Evolutionary conservation across 2,113 vertebrate species (phyloP).

Genomic region (Percina caprodes): DNA sequence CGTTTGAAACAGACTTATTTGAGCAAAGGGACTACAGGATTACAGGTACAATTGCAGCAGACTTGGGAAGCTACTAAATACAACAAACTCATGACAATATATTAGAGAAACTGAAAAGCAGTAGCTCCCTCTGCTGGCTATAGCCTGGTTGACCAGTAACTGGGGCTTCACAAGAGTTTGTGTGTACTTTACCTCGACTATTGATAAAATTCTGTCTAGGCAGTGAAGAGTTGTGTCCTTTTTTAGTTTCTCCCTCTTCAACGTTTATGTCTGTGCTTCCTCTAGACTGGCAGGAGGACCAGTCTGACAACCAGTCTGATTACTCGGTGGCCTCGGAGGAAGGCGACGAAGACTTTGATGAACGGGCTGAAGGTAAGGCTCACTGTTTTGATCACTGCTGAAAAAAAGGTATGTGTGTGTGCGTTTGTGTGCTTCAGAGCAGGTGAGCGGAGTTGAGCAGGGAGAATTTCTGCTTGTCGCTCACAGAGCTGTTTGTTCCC

Average conservation of each 20-base stretch:
- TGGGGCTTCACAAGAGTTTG: background rate
- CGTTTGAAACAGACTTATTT: background rate
- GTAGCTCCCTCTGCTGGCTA: constrained; percentile 29
- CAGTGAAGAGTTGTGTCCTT: background rate
- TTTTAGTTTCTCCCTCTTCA: background rate
- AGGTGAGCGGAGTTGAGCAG: too few species aligned
- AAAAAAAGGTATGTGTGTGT: background rate
- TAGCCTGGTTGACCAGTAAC: background rate
- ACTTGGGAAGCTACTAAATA: background rate
- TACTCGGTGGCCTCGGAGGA: constrained; percentile 98
- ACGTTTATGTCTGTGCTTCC: constrained; percentile 29
- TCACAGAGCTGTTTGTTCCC: too few species aligned
- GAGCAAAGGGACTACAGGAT: background rate
- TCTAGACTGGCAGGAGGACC: constrained; percentile 98
- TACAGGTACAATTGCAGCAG: background rate
- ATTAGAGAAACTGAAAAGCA: background rate
- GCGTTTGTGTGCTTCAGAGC: background rate
- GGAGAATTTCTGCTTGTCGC: too few species aligned
- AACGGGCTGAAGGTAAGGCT: constrained; percentile 91
- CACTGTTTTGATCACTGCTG: background rate
- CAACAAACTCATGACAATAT: background rate
- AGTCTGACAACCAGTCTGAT: constrained; percentile 98
- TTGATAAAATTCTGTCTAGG: background rate
- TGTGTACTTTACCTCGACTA: background rate
- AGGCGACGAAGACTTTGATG: constrained; percentile 98